phyloP scores from a whole-genome alignment of 2,797 vertebrate species.

The Gymnodraco acuticeps region DNA sequence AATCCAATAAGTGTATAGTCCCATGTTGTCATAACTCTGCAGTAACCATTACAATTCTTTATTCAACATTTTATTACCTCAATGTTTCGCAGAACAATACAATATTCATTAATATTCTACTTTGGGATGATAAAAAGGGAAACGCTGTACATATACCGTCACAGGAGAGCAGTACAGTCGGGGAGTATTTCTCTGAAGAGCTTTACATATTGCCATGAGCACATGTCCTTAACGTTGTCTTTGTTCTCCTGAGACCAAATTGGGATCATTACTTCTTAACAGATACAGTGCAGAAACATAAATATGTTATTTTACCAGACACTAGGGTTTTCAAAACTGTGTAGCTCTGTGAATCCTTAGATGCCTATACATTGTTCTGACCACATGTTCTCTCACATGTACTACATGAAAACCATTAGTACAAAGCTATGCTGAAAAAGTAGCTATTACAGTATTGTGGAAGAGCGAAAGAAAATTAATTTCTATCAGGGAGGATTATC shows the following conservation, averaged over 20 bases:
- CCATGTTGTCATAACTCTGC: slow-evolving; percentile 24
- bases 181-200: slow-evolving; percentile 52
- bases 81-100: slow-evolving; percentile 47
- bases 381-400: slow-evolving; percentile 22
- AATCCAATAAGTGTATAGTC: slow-evolving; percentile 25
- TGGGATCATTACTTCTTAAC: slow-evolving; percentile 51
- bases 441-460: not conserved
- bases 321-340: slow-evolving; percentile 13
- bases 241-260: slow-evolving; percentile 44
- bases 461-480: not conserved
- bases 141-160: slow-evolving; percentile 52
- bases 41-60: slow-evolving; percentile 42
- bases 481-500: not conserved
- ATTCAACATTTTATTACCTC: slow-evolving; percentile 43
- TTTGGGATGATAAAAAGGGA: slow-evolving; percentile 48
- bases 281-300: slow-evolving; percentile 35
- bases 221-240: slow-evolving; percentile 60
- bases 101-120: slow-evolving; percentile 68
- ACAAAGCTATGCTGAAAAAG: not conserved
- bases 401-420: slow-evolving; percentile 8
- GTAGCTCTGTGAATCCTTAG: slow-evolving; percentile 9
- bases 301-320: slow-evolving; percentile 35
- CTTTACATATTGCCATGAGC: slow-evolving; percentile 71
- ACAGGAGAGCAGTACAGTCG: slow-evolving; percentile 48
- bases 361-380: slow-evolving; percentile 11